Evolutionary conservation across 2,888 invertebrate species (phyloP), one percentile per base, ranked within the genome.

Genomic region (Invenusta paracnida): DNA sequence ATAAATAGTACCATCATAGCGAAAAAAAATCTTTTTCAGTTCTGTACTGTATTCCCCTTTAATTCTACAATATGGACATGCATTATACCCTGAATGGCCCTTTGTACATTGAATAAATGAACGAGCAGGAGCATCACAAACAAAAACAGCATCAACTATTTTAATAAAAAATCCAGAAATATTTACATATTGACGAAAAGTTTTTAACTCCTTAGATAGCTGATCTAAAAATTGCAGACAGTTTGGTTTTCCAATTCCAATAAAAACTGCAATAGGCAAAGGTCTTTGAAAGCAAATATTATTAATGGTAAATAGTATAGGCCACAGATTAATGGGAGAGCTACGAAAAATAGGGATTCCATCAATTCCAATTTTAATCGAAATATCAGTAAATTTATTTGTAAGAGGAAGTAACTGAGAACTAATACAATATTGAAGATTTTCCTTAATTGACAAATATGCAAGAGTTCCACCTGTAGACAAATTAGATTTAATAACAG

Each of bases 101-200:
- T 87, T 87, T 28, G 81, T 86, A 30, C 84, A 1, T 30, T 87
- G 87, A 11, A 86, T 1, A 48, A 87, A 86, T 1, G 87, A 82
- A 23, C 87, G 30, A 13, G 87, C 87, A 29, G 87, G 87, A 1
- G 87, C 83, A 87, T 87, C 87, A 86, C 87, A 87, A 31, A 87
- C 86, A 83, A 87, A 86, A 27, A 86, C 83, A 5, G n/a, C 79
- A 27, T n/a, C 29, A 27, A n/a, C 25, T 25, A 79, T 79, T 79
- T 79, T 79, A 29, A 79, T 79, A 2, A 23, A 11, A 79, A 79
- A 79, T 25, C 29, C 29, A 27, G 23, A 27, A 2, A 79, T n/a
- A 27, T 79, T n/a, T 11, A 79, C 86, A 82, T 79, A 66, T 13
- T 84, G 17, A 25, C 28, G 17, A 2, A 87, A 30, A 23, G 66